These are phyloP conservation scores for Caerostris darwini DNA, from an alignment of 1,140 invertebrate genomes.

Conservation along the genomic window DNA sequence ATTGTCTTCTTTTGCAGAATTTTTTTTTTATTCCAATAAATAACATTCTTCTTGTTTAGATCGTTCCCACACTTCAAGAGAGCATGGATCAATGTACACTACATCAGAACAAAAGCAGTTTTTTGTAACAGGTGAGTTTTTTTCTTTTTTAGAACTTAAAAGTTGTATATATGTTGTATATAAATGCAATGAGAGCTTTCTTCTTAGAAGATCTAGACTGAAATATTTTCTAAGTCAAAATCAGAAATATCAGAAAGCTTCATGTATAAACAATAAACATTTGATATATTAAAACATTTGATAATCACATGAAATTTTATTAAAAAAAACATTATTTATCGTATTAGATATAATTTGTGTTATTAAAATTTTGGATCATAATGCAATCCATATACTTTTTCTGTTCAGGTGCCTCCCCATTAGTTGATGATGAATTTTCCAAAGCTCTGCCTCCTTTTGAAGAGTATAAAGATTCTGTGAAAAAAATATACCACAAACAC, in stretches of 20 bases:
- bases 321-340: too few species aligned
- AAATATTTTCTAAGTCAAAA: too few species aligned
- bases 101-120: conserved; percentile 57
- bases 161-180: too few species aligned
- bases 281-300: too few species aligned
- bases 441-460: conserved; percentile 61
- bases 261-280: too few species aligned
- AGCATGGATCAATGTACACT: neutral
- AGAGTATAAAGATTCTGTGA: conserved; percentile 61
- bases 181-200: too few species aligned
- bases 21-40: neutral
- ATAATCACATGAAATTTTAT: too few species aligned
- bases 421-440: conserved; percentile 71
- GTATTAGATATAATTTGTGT: too few species aligned
- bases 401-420: conserved; percentile 51
- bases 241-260: too few species aligned
- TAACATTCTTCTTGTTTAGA: conserved; percentile 19
- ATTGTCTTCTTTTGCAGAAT: too few species aligned
- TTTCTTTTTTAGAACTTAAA: neutral
- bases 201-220: too few species aligned
- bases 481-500: conserved; percentile 59
- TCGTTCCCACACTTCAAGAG: conserved; percentile 28
- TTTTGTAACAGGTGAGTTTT: conserved; percentile 49
- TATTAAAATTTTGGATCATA: too few species aligned
- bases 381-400: neutral